Base-by-base conservation (phyloP, 64 coral and sea anemone species). In the Pachyseris speciosa region DNA sequence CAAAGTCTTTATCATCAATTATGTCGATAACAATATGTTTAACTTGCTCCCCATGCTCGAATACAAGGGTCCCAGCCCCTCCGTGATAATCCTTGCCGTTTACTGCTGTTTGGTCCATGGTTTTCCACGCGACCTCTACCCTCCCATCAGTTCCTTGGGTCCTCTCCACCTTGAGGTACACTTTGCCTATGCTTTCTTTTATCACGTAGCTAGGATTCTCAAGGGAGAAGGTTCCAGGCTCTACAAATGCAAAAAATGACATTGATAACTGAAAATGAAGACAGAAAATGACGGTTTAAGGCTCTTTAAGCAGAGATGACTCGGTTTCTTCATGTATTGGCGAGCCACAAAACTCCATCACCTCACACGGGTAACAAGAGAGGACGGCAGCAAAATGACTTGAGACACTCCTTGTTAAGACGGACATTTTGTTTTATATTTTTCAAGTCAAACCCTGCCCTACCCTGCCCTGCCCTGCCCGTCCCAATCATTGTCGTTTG, bases 1-100 rank as follows among this genome's bases (percentile, higher is more conserved):
- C 97, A 90, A 99, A 99, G 8, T 91, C 78, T 90, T 99, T 99
- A 67, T 99, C 97, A 28, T 99, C 97, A 32, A 89, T 95, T 27
- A 99, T 93, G 7, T 90, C 97, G 50, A 99, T 95, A 11, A 85
- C 81, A 12, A 99, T 83, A 43, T 89, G 69, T 32, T 99, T 99
- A 10, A 93, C 36, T 64, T 90, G 97, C 26, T 99, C 97, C 44
- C 93, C 94, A 31, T 99, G 94, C 48, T 95, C 97, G 49, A 99
- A 99, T 0, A 73, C 74, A 28, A 99, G 31, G 9, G 80, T 76
- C 5, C 97, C 97, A 3, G 86, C 51, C 25, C 94, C 94, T 37
- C 97, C 97, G 42, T 93, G 84, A 32, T 75, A 99, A 75, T 95
- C 97, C 37, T 92, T 90, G 5, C 97, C 97, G 55, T 88, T 81